Base-by-base conservation (phyloP, 2,888 invertebrate species). In the Sphaeridia pumilis region DNA sequence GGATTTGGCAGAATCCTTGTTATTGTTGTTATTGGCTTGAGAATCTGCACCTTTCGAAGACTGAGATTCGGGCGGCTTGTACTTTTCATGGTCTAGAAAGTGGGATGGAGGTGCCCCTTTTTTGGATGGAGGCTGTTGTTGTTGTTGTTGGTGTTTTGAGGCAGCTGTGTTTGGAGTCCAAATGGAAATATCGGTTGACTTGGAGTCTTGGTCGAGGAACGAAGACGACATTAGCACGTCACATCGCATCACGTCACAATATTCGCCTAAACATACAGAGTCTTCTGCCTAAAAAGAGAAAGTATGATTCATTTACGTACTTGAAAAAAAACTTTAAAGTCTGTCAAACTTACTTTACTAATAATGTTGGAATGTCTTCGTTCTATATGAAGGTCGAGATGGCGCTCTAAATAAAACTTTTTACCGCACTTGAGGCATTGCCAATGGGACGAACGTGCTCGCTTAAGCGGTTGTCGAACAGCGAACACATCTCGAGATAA, bases 191-290 rank as follows among this genome's bases (percentile, higher is more conserved):
- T 65, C 65, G 17, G 65, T 65, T 1, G 65, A 65, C 27, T 59
- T 60, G 25, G 60, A 61, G 22, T 63, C 65, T 48, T 65, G 60
- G 45, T 63, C 60, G 42, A 63, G 35, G 46, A 64, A 61, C 2
- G 64, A 64, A 12, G 48, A 21, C 56, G 82, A 81, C 61, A 82
- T 77, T 65, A 89, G 74, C 48, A 92, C 87, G 70, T 90, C 88
- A 72, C 93, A 93, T 65, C 93, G 80, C 84, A 93, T 89, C 66
- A 93, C 87, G 74, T 93, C 92, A 76, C 93, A 94, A 74, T 85
- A 92, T 72, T 92, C 89, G 48, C 90, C 88, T 67, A 92, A 77
- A 72, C 93, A 93, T 67, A 92, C 84, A 58, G 88, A 84, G 72
- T 90, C 89, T 73, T 89, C 87, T 52, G 84, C 87, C 90, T 90